Evolutionary conservation across 64 coral and sea anemone genomes (phyloP), one percentile per base, ranked within the genome.

Genomic region (Platygyra sinensis): DNA sequence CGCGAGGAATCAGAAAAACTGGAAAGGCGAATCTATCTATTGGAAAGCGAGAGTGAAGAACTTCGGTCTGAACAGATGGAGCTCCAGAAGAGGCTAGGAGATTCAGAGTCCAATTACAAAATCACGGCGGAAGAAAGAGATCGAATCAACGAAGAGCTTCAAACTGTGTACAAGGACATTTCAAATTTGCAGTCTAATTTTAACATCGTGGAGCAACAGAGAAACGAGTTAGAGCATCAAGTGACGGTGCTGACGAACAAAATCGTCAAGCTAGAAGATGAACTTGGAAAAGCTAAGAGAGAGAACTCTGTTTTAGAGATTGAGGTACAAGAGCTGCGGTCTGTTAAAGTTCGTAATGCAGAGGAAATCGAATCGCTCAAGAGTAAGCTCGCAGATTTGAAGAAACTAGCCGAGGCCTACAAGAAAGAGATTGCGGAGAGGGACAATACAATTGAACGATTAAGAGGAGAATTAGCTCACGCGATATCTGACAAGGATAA

Each of bases 91-190:
- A 86, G 91, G 11, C 64, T 94, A 2, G 51, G 69, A 20, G 92
- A 94, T 16, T 93, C 91, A 51, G 89, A 98, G 49, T 72, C 92
- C 24, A 98, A 79, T 73, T 98, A 98, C 80, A 86, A 84, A 30
- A 87, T 94, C 60, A 76, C 92, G 59, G 74, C 93, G 1, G 88
- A 88, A 50, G 96, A 98, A 39, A 79, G 92, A 16, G 92, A 98
- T 50, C 76, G 89, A 49, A 84, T 94, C 30, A 98, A 98, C 51
- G 92, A 83, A 12, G 96, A 98, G 22, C 89, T 98, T 19, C 96
- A 94, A 62, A 89, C 54, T 49, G 91, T 80, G 50, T 98, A 89
- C 73, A 98, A 98, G 72, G 81, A 98, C 51, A 94, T 94, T 42
- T 87, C 92, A 78, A 81, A 98, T 57, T 82, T 98, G 33, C 92